These are phyloP conservation scores for Scolopax bukidnonensis DNA, from an alignment of 2,797 vertebrate species.

Conservation along the genomic window DNA sequence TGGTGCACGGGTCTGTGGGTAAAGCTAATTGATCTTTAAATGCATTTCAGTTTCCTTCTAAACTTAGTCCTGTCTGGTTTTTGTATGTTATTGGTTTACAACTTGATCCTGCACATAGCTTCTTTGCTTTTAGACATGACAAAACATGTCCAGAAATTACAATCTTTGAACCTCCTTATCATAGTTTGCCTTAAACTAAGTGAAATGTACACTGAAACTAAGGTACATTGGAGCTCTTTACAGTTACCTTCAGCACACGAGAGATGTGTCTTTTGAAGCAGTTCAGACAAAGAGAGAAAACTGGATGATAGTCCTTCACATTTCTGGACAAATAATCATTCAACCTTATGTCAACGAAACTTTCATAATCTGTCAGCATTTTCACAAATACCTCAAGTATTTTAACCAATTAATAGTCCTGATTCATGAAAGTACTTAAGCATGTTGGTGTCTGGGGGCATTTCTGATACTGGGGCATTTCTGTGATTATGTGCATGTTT, in stretches of 20 bases:
- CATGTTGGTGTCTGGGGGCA: background rate
- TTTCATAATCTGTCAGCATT: background rate
- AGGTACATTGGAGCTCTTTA: background rate
- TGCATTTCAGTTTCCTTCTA: background rate
- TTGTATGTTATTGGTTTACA: background rate
- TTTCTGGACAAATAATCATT: background rate
- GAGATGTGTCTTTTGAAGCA: background rate
- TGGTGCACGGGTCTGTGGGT: background rate
- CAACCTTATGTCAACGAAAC: background rate
- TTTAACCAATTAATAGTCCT: background rate
- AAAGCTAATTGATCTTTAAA: background rate
- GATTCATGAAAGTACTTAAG: background rate
- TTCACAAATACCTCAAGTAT: background rate
- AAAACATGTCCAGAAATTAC: background rate
- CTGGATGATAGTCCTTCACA: background rate
- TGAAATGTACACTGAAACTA: background rate
- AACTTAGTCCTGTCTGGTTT: background rate
- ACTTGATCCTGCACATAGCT: background rate
- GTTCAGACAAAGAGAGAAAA: background rate
- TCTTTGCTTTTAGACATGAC: background rate
- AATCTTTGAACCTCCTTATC: background rate
- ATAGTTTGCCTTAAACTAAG: background rate
- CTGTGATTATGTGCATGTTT: background rate
- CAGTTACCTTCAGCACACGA: background rate
- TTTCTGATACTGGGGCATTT: fast-evolving